Evolutionary conservation across 2,113 vertebrate genomes (phyloP).

Genomic region (Catharus bicknelli): DNA sequence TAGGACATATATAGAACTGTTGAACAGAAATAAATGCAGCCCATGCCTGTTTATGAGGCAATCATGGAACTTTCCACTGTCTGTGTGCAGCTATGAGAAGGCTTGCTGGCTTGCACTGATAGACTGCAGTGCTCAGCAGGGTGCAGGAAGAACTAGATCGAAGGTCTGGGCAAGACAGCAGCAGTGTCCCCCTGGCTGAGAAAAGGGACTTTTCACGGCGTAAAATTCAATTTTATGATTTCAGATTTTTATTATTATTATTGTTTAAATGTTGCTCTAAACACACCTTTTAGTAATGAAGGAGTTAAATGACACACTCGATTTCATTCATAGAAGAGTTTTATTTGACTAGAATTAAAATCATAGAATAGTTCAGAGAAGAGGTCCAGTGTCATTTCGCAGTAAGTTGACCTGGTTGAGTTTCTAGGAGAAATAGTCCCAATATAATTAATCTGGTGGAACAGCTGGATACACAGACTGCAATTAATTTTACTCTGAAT

Average conservation of each 20-base stretch:
- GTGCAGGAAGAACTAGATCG: background rate
- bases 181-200: background rate
- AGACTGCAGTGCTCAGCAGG: background rate
- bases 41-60: background rate
- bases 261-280: background rate
- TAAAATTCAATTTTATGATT: background rate
- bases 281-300: background rate
- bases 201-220: background rate
- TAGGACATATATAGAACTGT: background rate
- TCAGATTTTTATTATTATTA: background rate
- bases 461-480: conserved; percentile 70
- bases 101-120: background rate
- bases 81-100: background rate
- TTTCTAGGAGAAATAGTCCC: conserved; percentile 48
- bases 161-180: background rate
- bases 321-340: conserved; percentile 35
- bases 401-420: conserved; percentile 50
- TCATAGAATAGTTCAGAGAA: conserved; percentile 41
- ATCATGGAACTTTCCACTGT: background rate
- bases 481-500: conserved; percentile 76
- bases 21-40: background rate
- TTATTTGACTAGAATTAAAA: conserved; percentile 32
- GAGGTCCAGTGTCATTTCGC: background rate
- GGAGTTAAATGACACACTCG: conserved; percentile 41
- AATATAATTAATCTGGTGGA: conserved; percentile 75